Evolutionary conservation across 35 echinoderm and acorn worm genomes (phyloP), one percentile per base, ranked within the genome.

Genomic region (Holothuria glaberrima): DNA sequence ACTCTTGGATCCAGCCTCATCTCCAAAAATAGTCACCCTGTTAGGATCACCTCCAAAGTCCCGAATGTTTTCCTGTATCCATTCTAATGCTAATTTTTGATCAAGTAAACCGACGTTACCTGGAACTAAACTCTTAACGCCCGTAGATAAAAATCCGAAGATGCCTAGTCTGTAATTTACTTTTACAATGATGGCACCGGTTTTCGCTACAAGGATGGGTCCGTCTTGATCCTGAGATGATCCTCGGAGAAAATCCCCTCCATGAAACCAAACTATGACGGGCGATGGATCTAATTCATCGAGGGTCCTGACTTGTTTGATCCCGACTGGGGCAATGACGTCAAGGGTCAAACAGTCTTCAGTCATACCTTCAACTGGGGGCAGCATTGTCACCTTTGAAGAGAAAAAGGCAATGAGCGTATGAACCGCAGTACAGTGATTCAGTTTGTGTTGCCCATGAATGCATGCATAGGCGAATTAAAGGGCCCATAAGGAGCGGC

Each of bases 341-440:
- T 75, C 71, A 41, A 75, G 29, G 6, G 30, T 75, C 71, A 75
- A 75, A 21, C 71, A 75, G 31, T 75, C 71, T 75, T 75, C 71
- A 38, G 28, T 29, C 33, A 75, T 75, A 32, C 17, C 19, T 21
- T 75, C 16, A 18, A n/a, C 17, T 10, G 71, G 71, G 44, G 22
- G 21, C 17, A 38, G 22, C 19, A 41, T 75, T 5, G 36, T 75
- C 34, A 54, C 50, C 50, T 54, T 54, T 54, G 50, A 54, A 54
- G 50, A 54, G 50, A 41, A 41, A 54, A 54, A 14, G 5, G 50
- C 3, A 54, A 54, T 5, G 44, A 46, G 44, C 4, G 10, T 5
- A 10, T 46, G 4, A 46, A 46, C 44, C 44, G 44, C 10, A 46
- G 44, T 46, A 5, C 10, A 46, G 4, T 5, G 44, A 46, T 46